Conservation (phyloP, 2,797 vertebrate genomes). For the Eutrigla gurnardus region DNA sequence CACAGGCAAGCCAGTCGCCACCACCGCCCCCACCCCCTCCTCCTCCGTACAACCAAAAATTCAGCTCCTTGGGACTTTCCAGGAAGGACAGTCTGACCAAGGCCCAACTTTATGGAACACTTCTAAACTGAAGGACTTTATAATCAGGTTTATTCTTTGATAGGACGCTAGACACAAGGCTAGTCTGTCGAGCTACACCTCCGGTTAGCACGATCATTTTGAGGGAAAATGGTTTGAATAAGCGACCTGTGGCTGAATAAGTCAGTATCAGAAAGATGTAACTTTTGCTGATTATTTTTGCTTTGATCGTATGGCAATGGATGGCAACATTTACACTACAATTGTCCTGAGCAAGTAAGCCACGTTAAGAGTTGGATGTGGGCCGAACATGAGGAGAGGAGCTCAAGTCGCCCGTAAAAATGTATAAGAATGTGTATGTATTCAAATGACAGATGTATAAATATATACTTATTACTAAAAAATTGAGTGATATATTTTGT, state of each 20-base stretch:
- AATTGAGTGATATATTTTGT: slow-evolving; percentile 82
- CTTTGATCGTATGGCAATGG: slow-evolving; percentile 32
- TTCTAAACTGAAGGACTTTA: slow-evolving; percentile 88
- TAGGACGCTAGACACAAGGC: slow-evolving; percentile 9
- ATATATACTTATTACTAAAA: slow-evolving; percentile 73
- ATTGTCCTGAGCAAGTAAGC: slow-evolving; percentile 19
- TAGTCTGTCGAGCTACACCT: slow-evolving; percentile 28
- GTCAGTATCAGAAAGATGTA: slow-evolving; percentile 46
- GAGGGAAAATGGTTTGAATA: slow-evolving; percentile 38
- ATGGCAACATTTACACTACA: slow-evolving; percentile 38
- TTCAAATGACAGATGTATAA: slow-evolving; percentile 74
- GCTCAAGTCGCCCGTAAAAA: slow-evolving; percentile 21
- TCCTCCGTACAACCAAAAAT: slow-evolving; percentile 90
- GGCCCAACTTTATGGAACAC: slow-evolving; percentile 96
- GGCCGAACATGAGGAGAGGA: slow-evolving; percentile 6
- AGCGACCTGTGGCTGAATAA: slow-evolving; percentile 44
- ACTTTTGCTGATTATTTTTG: slow-evolving; percentile 51
- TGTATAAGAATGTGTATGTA: slow-evolving; percentile 68
- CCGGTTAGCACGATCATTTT: slow-evolving; percentile 36
- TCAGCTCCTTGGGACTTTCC: slow-evolving; percentile 91
- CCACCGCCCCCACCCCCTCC: slow-evolving; percentile 82
- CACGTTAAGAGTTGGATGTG: slow-evolving; percentile 14
- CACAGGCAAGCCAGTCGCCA: slow-evolving; percentile 85
- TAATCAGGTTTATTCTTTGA: slow-evolving; percentile 41
- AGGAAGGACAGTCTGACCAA: slow-evolving; percentile 99